These are phyloP conservation scores for Coracopsis vasa DNA, from an alignment of 2,113 vertebrate genomes.

Conservation along the genomic window DNA sequence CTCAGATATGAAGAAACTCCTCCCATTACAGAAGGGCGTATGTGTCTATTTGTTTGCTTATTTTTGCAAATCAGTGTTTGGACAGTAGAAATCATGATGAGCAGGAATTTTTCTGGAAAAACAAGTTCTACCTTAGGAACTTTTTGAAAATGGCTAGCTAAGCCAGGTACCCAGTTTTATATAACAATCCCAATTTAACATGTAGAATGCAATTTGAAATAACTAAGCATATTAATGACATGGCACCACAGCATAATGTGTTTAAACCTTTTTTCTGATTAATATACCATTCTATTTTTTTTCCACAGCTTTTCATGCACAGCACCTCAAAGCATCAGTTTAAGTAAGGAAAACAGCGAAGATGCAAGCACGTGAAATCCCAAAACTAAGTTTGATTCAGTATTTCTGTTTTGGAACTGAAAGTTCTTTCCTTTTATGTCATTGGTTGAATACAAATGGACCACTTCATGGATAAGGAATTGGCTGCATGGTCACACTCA, in stretches of 20 bases:
- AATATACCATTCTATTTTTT: neutral
- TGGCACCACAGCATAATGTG: neutral
- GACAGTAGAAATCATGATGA: neutral
- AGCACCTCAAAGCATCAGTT: neutral
- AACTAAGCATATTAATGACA: neutral
- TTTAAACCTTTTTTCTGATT: neutral
- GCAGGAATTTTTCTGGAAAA: neutral
- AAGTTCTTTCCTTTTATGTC: neutral
- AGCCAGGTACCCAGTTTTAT: neutral
- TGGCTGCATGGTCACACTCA: neutral
- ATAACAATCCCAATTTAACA: neutral
- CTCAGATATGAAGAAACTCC: neutral
- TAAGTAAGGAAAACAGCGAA: slow-evolving; percentile 21
- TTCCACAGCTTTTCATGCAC: neutral
- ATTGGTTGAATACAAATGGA: neutral
- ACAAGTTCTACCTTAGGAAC: neutral
- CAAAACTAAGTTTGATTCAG: neutral
- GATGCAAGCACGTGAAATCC: neutral
- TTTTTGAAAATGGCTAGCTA: neutral
- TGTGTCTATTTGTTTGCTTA: neutral
- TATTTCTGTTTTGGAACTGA: neutral
- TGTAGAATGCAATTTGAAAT: neutral
- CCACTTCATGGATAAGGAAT: neutral
- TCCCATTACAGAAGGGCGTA: neutral
- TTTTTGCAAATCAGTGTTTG: neutral